A percentile compares a stretch with the other conserved stretches of the same genome.
These are phyloP conservation scores for Peromyscus leucopus DNA, from an alignment of 2,113 vertebrate genomes.

Conservation along the genomic window DNA sequence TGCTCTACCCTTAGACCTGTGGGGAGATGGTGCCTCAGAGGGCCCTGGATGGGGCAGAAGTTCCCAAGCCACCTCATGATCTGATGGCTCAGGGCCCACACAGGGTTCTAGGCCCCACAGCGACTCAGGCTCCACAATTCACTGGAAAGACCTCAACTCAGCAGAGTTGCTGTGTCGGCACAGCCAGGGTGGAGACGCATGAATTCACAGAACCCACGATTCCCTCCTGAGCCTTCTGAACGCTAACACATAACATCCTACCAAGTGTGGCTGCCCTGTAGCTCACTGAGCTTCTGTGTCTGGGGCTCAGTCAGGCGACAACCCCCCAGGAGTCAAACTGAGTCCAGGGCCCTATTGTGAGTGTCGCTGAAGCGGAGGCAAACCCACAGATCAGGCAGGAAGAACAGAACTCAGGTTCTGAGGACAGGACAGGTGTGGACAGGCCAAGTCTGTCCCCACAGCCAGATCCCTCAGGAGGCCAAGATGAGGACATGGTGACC, in stretches of 20 bases:
- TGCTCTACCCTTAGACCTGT: neutral
- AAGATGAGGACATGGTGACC: neutral
- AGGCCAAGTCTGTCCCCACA: neutral
- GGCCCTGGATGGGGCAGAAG: neutral
- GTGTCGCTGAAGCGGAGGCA: neutral
- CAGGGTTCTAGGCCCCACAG: neutral
- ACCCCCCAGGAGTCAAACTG: neutral
- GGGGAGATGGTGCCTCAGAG: neutral
- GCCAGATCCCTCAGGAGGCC: neutral
- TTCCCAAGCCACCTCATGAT: neutral
- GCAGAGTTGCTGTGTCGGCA: neutral
- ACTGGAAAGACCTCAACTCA: neutral
- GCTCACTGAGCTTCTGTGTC: neutral
- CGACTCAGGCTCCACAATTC: neutral
- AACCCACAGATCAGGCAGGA: neutral
- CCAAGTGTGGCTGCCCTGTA: no score
- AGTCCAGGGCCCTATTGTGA: neutral
- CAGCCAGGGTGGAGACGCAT: neutral
- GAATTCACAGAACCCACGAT: neutral
- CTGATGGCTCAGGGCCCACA: neutral
- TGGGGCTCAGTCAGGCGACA: neutral
- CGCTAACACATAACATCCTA: neutral
- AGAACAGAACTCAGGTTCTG: neutral
- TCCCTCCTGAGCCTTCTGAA: neutral
- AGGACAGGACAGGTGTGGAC: neutral